Evolutionary conservation across 1,140 invertebrate genomes (phyloP).

Genomic region (Aphidius ervi): DNA sequence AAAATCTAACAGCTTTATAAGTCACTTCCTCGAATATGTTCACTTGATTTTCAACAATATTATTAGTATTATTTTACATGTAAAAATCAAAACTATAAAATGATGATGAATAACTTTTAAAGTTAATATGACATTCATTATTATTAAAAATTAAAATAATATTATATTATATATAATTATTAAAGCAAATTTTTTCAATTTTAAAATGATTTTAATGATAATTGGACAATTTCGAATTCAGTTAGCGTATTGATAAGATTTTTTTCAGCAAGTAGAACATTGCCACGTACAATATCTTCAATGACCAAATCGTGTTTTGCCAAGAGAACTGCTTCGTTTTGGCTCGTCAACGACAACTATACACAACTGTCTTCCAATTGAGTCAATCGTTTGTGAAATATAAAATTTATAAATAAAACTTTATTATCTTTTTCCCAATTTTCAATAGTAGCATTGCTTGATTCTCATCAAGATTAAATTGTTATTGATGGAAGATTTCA

Average conservation of each 20-base stretch:
- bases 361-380: conserved; percentile 3
- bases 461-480: conserved; percentile 3
- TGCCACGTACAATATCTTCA: background rate
- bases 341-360: background rate
- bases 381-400: conserved; percentile 3
- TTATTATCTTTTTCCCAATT: conserved; percentile 17
- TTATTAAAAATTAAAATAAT: no score
- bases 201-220: no score
- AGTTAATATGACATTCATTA: no score
- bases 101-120: no score
- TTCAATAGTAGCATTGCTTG: background rate
- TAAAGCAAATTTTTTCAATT: no score
- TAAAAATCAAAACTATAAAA: no score
- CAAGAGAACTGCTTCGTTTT: conserved; percentile 15
- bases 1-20: no score
- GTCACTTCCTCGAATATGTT: no score
- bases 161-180: no score
- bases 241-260: background rate
- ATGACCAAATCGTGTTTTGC: conserved; percentile 19
- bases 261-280: conserved; percentile 13
- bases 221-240: no score
- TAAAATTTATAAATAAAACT: conserved; percentile 9
- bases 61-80: no score
- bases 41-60: no score
- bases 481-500: background rate